Evolutionary conservation across 37 sponge, comb jelly and placozoan genomes (phyloP).

Genomic region (Halisarca cf. caerulea): DNA sequence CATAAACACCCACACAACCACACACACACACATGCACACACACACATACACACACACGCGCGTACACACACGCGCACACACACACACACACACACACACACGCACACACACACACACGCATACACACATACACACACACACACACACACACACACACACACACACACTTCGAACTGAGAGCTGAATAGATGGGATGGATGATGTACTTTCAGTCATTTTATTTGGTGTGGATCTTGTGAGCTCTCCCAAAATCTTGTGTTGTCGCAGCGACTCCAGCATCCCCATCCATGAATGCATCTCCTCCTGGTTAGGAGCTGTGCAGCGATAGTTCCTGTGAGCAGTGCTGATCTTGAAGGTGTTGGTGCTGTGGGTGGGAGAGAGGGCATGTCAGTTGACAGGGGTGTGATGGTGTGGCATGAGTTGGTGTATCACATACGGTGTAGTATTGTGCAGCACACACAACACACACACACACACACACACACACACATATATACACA

Average conservation of each 20-base stretch:
- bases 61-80: background rate
- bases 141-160: constrained; percentile 30
- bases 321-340: constrained; percentile 34
- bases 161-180: background rate
- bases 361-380: constrained; percentile 11
- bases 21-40: too few species aligned
- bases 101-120: background rate
- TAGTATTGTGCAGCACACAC: too few species aligned
- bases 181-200: too few species aligned
- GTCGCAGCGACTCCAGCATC: constrained; percentile 71
- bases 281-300: constrained; percentile 90
- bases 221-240: too few species aligned
- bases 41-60: background rate
- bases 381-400: constrained; percentile 5
- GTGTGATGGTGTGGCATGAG: background rate
- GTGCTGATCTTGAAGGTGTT: constrained; percentile 37
- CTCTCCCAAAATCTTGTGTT: constrained; percentile 5
- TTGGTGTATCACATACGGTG: too few species aligned
- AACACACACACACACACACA: too few species aligned
- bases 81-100: constrained; percentile 31
- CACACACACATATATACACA: too few species aligned
- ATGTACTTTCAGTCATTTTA: too few species aligned
- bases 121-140: background rate
- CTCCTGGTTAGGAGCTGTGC: constrained; percentile 58
- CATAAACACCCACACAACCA: too few species aligned